Evolutionary conservation across 2,888 invertebrate species (phyloP).

Genomic region (Zootermopsis nevadensis): DNA sequence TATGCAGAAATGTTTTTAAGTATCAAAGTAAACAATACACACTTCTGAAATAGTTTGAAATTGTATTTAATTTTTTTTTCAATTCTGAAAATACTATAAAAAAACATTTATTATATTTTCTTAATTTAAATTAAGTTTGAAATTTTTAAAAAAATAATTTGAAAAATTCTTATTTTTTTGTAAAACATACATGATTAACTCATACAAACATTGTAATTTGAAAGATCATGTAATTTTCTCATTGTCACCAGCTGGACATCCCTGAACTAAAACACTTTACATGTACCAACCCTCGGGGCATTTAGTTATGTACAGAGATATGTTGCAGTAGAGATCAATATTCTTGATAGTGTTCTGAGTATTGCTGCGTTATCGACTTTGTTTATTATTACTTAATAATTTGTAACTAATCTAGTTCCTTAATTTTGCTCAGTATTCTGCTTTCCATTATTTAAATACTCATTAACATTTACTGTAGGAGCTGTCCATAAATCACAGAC

Average conservation of each 20-base stretch:
- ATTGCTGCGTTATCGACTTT: conserved; percentile 26
- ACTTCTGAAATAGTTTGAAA: neutral
- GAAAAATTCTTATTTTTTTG: neutral
- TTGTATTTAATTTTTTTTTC: neutral
- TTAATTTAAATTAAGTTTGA: neutral
- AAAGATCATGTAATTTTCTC: neutral
- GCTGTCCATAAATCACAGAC: conserved; percentile 41
- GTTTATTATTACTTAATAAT: conserved; percentile 19
- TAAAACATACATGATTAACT: neutral
- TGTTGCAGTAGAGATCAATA: conserved; percentile 27
- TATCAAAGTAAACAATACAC: neutral
- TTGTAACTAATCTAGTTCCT: conserved; percentile 31
- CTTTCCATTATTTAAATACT: conserved; percentile 15
- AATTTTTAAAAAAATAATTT: neutral
- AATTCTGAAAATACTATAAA: neutral
- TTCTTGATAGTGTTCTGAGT: conserved; percentile 35
- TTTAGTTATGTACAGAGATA: conserved; percentile 34
- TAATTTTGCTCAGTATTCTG: conserved; percentile 17
- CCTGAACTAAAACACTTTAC: conserved; percentile 16
- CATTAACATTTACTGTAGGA: conserved; percentile 37
- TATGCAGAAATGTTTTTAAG: too few relatives aligned
- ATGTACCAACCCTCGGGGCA: conserved; percentile 24
- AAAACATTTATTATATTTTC: neutral
- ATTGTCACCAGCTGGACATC: conserved; percentile 35
- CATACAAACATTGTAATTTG: neutral